phyloP scores from a whole-genome alignment of 2,888 invertebrate genomes.

The Ommatoiulus sabulosus region DNA sequence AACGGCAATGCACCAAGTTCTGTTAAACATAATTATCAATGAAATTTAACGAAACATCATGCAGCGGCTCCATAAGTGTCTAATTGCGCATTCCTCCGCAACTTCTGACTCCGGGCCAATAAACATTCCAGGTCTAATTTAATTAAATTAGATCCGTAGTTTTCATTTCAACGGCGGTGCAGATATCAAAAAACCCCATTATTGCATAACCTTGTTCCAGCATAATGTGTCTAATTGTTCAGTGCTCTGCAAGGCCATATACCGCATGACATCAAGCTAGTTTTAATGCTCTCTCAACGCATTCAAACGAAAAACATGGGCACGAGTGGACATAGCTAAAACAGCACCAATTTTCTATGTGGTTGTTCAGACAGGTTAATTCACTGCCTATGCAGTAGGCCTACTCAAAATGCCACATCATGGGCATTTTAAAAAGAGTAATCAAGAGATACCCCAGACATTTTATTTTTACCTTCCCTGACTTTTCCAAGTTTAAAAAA shows the following conservation, averaged over 20 bases:
- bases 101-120: not conserved
- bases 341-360: no score
- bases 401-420: no score
- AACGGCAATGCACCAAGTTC: not conserved
- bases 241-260: not conserved
- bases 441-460: no score
- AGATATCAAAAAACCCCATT: not conserved
- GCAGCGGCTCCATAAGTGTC: not conserved
- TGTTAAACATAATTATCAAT: not conserved
- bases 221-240: not conserved
- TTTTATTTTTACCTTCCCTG: no score
- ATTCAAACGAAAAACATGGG: no score
- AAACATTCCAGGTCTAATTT: not conserved
- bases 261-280: not conserved
- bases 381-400: no score
- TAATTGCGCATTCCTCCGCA: not conserved
- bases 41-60: not conserved
- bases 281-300: not conserved
- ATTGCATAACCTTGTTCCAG: not conserved
- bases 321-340: no score
- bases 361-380: no score
- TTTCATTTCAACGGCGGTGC: not conserved
- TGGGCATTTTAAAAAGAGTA: no score
- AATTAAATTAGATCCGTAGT: not conserved
- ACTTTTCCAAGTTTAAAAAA: no score